Percentiles rank a stretch among this genome's conserved stretches.
phyloP scores from a whole-genome alignment of 2,113 vertebrate genomes.

The Mola mola region DNA sequence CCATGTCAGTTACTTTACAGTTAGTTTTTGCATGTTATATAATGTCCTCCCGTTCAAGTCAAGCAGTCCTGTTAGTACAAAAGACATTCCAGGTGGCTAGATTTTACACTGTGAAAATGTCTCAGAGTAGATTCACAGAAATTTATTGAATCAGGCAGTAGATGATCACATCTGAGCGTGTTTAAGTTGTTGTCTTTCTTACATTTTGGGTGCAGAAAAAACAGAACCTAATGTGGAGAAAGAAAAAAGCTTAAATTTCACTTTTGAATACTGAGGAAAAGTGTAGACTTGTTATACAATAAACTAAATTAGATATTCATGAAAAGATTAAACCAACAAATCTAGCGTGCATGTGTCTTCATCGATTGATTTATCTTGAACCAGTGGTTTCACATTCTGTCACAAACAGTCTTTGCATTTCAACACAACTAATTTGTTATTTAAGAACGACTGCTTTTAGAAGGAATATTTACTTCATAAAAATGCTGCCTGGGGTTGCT shows the following conservation, averaged over 20 bases:
- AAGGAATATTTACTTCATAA: conserved; percentile 34
- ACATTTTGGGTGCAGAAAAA: neutral
- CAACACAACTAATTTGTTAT: conserved; percentile 23
- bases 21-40: neutral
- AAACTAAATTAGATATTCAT: conserved; percentile 3
- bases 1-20: neutral
- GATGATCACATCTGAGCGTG: neutral
- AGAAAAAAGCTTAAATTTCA: neutral
- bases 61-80: no score
- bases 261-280: neutral
- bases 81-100: no score
- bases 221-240: neutral
- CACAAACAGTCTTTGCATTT: conserved; percentile 5
- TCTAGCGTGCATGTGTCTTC: neutral
- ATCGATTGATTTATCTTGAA: conserved; percentile 10
- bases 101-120: no score
- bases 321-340: conserved; percentile 1
- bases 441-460: conserved; percentile 24
- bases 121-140: neutral
- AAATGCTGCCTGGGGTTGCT: conserved; percentile 48
- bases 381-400: conserved; percentile 4
- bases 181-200: neutral
- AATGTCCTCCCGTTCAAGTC: no score
- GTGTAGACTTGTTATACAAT: neutral
- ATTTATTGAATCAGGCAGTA: neutral